Evolutionary conservation across 2,113 vertebrate species (phyloP).

Genomic region (Salvelinus fontinalis): DNA sequence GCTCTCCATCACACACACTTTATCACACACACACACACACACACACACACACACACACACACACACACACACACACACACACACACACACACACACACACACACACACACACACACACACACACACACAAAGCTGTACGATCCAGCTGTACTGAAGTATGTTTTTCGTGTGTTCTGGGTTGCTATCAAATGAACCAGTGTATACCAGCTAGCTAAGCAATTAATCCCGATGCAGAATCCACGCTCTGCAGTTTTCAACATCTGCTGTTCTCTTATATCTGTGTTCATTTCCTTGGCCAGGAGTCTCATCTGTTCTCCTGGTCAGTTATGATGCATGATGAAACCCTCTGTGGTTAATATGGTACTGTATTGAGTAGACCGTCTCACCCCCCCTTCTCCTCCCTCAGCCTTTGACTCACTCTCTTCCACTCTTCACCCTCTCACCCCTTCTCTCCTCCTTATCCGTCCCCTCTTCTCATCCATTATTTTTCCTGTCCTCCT

Average conservation of each 20-base stretch:
- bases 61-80: neutral
- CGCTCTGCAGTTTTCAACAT: constrained; percentile 41
- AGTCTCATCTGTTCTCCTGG: too few relatives aligned
- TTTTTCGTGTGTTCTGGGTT: constrained; percentile 36
- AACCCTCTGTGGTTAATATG: too few relatives aligned
- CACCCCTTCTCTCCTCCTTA: too few relatives aligned
- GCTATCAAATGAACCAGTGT: constrained; percentile 57
- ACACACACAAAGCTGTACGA: neutral
- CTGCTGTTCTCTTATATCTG: too few relatives aligned
- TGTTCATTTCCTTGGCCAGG: too few relatives aligned
- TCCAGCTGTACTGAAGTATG: constrained; percentile 51
- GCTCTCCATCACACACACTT: neutral
- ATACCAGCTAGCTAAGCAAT: constrained; percentile 61
- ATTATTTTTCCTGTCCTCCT: too few relatives aligned
- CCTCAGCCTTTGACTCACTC: too few relatives aligned
- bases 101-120: neutral
- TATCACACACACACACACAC: neutral
- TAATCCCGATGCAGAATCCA: constrained; percentile 48
- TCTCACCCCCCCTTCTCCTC: too few relatives aligned
- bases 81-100: neutral
- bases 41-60: constrained; percentile 4
- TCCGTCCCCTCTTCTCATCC: too few relatives aligned
- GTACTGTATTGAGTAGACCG: too few relatives aligned
- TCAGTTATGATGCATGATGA: too few relatives aligned
- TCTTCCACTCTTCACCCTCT: too few relatives aligned